Evolutionary conservation across 1,140 invertebrate species (phyloP).

Genomic region (Helicorthomorpha holstii): DNA sequence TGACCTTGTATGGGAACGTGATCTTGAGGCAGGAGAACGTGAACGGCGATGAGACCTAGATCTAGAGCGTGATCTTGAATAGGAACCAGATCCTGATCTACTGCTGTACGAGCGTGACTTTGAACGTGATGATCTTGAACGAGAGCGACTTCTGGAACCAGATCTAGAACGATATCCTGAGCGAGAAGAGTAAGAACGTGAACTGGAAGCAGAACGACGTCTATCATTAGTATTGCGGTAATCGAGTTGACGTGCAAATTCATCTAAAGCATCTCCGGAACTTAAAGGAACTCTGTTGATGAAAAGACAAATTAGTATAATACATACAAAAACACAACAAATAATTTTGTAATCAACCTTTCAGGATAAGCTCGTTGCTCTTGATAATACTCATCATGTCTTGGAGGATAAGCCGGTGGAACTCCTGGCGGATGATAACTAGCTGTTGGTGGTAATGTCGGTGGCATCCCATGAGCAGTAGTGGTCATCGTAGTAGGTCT

Average conservation of each 20-base stretch:
- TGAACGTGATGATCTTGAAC: constrained; percentile 13
- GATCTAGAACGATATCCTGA: constrained; percentile 10
- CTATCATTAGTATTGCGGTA: constrained; percentile 40
- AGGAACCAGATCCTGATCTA: constrained; percentile 19
- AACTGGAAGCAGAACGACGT: constrained; percentile 8
- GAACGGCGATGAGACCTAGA: constrained; percentile 11
- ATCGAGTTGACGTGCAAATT: constrained; percentile 68
- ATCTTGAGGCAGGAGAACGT: background rate
- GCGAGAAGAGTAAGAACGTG: constrained; percentile 8
- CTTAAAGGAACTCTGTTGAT: too few species aligned
- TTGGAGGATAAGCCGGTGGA: background rate
- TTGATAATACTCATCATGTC: background rate
- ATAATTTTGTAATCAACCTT: constrained; percentile 10
- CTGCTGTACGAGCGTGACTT: constrained; percentile 12
- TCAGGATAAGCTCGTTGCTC: background rate
- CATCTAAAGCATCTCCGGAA: constrained; percentile 48
- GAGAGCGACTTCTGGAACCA: constrained; percentile 8
- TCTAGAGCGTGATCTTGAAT: constrained; percentile 16
- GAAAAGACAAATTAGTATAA: too few species aligned
- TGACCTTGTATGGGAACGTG: constrained; percentile 6
- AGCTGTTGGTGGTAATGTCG: background rate
- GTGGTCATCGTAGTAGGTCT: constrained; percentile 9
- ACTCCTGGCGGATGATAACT: background rate
- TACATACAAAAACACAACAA: background rate
- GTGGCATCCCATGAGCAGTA: background rate